Evolutionary conservation across 2,113 vertebrate species (phyloP).

Genomic region (Halcyon senegalensis): DNA sequence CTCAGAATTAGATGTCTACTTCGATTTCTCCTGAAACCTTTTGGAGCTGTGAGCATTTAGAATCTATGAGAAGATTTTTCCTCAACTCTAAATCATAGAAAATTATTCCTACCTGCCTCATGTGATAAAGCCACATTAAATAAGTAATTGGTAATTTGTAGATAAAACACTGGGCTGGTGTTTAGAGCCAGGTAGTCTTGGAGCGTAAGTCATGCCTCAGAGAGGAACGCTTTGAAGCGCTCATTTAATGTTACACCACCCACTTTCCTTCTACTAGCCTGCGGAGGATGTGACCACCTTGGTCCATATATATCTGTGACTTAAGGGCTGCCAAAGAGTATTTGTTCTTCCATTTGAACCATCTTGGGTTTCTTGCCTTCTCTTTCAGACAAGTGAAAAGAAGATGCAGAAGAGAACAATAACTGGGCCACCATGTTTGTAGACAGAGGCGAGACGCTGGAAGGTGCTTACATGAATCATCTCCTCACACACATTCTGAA

Average conservation of each 20-base stretch:
- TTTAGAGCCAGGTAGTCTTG: background rate
- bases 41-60: background rate
- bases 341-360: background rate
- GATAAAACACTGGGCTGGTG: background rate
- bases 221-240: background rate
- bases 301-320: background rate
- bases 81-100: background rate
- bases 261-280: background rate
- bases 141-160: background rate
- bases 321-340: background rate
- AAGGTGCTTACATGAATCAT: background rate
- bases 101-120: background rate
- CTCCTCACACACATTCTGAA: background rate
- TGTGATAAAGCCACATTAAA: background rate
- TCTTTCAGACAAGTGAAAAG: background rate
- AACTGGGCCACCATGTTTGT: rapidly evolving
- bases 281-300: background rate
- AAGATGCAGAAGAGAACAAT: background rate
- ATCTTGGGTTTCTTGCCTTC: background rate
- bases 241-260: background rate
- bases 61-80: background rate
- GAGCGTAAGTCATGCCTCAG: background rate
- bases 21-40: background rate
- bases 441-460: rapidly evolving
- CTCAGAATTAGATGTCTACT: background rate